Evolutionary conservation across 1,140 invertebrate genomes (phyloP).

Genomic region (Caenorhabditis brenneri): DNA sequence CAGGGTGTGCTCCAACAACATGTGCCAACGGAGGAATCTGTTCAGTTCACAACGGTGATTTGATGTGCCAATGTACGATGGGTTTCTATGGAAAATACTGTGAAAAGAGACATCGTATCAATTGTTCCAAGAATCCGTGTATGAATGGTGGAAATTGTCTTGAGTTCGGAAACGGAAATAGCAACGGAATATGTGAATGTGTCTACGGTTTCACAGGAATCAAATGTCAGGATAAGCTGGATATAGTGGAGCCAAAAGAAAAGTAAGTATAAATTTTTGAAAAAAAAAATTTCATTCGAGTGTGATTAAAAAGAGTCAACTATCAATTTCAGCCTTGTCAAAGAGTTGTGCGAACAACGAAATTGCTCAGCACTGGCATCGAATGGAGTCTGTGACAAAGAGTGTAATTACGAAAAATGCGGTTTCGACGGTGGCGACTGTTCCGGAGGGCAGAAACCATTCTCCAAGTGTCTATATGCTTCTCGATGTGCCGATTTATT

Average conservation of each 20-base stretch:
- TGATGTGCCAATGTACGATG: not conserved
- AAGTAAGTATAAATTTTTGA: constrained; percentile 48
- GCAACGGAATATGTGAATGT: constrained; percentile 66
- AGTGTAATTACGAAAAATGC: constrained; percentile 88
- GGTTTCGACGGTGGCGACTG: constrained; percentile 95
- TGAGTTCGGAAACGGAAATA: constrained; percentile 53
- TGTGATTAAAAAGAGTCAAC: too few species aligned
- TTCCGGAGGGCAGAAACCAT: constrained; percentile 85
- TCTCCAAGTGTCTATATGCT: constrained; percentile 86
- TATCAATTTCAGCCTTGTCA: too few species aligned
- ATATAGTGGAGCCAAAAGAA: constrained; percentile 57
- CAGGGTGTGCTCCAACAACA: too few species aligned
- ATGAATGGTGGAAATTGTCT: not conserved
- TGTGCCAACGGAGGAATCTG: too few species aligned
- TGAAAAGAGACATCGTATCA: not conserved
- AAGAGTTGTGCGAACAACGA: not conserved
- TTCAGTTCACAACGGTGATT: too few species aligned
- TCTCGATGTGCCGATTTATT: constrained; percentile 88
- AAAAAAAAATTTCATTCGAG: not conserved
- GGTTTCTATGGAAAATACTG: not conserved
- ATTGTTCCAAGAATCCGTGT: constrained; percentile 11
- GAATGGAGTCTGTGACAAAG: constrained; percentile 81
- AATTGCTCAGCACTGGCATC: constrained; percentile 54
- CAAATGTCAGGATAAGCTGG: constrained; percentile 55
- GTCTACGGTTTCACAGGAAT: constrained; percentile 65